A percentile compares a stretch with the other conserved stretches of the same genome.
phyloP scores from a whole-genome alignment of 2,888 invertebrate species.

The Mimachlamys varia region DNA sequence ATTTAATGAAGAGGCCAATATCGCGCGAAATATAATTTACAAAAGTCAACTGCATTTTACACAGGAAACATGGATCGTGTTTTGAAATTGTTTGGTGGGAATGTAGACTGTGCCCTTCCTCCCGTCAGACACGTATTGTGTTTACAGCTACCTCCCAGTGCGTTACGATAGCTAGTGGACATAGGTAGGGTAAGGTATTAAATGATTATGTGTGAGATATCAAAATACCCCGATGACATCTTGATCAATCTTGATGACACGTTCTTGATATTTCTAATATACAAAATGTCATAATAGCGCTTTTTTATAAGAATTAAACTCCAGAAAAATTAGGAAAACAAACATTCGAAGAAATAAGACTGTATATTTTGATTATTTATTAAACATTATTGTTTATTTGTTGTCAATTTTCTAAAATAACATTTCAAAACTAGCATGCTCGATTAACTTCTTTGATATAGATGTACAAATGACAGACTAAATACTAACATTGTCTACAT shows the following conservation, averaged over 20 bases:
- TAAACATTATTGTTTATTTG: background rate
- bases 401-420: background rate
- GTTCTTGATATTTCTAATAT: background rate
- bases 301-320: background rate
- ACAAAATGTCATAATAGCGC: background rate
- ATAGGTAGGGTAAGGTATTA: background rate
- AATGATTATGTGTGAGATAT: slow-evolving; percentile 13
- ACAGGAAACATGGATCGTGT: too few relatives aligned
- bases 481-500: background rate
- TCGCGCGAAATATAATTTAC: too few relatives aligned
- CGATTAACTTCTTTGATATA: slow-evolving; percentile 7
- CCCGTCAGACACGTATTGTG: background rate
- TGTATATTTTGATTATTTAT: background rate
- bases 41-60: too few relatives aligned
- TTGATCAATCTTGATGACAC: slow-evolving; percentile 12
- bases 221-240: background rate
- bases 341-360: background rate
- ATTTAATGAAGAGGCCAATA: too few relatives aligned
- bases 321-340: background rate
- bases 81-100: background rate
- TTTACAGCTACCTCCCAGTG: background rate
- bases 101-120: background rate
- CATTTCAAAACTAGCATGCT: background rate
- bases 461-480: background rate
- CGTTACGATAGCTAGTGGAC: background rate